Conservation (phyloP, 2,888 invertebrate species). For the Sympetrum striolatum region DNA sequence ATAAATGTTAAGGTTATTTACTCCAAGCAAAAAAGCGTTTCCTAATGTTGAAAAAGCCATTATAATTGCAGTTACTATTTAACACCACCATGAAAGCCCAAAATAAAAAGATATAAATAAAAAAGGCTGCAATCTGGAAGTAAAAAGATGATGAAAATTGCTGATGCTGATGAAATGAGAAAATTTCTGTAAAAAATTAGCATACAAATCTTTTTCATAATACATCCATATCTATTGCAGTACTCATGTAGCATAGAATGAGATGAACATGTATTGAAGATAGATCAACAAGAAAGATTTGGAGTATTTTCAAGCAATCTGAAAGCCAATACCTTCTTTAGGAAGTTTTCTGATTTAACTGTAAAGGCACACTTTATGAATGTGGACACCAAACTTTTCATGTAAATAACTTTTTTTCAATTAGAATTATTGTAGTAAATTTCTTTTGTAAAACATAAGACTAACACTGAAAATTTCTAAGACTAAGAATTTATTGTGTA, state of each 20-base stretch:
- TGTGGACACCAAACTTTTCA: neutral
- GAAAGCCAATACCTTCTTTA: neutral
- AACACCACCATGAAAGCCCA: slow-evolving; percentile 2
- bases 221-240: neutral
- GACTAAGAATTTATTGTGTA: neutral
- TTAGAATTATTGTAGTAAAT: neutral
- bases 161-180: neutral
- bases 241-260: neutral
- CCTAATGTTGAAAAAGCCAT: neutral
- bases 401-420: neutral
- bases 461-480: neutral
- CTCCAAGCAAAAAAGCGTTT: slow-evolving; percentile 4
- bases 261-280: neutral
- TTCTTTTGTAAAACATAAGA: neutral
- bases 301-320: neutral
- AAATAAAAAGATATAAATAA: neutral
- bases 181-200: neutral
- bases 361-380: neutral
- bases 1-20: slow-evolving; percentile 19
- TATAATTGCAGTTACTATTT: neutral
- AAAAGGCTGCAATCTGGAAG: slow-evolving; percentile 17
- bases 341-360: neutral
- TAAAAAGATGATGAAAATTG: neutral
- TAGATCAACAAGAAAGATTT: neutral
- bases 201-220: neutral